These are phyloP conservation scores for Zoanthus sansibaricus DNA, from an alignment of 92 coral and sea anemone species.

Conservation along the genomic window DNA sequence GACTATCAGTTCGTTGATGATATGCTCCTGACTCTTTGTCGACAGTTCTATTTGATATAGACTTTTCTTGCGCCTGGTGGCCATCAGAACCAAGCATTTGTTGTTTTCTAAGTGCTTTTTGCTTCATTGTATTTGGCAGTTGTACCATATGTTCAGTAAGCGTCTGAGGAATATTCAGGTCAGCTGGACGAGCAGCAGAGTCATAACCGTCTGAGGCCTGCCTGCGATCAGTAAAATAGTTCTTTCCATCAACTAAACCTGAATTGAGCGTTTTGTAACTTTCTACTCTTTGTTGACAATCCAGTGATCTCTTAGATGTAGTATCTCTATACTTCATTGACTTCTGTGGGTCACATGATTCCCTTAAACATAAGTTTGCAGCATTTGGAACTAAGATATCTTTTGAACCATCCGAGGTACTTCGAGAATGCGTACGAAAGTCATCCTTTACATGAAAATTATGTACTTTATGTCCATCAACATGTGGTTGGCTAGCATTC, in stretches of 20 bases:
- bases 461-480: background rate
- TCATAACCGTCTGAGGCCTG: conserved; percentile 2
- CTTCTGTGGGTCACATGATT: background rate
- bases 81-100: conserved; percentile 4
- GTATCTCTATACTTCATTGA: background rate
- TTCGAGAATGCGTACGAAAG: background rate
- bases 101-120: conserved; percentile 2
- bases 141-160: background rate
- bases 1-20: conserved; percentile 2
- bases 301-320: background rate
- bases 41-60: background rate
- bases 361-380: background rate
- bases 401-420: background rate
- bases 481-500: conserved; percentile 11
- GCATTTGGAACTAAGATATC: background rate
- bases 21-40: background rate
- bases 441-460: background rate
- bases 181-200: background rate
- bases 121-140: background rate
- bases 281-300: background rate
- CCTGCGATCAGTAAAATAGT: background rate
- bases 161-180: background rate
- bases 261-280: background rate
- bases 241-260: background rate
- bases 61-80: background rate